Evolutionary conservation across 2,797 vertebrate genomes (phyloP).

Genomic region (Mycteria americana): DNA sequence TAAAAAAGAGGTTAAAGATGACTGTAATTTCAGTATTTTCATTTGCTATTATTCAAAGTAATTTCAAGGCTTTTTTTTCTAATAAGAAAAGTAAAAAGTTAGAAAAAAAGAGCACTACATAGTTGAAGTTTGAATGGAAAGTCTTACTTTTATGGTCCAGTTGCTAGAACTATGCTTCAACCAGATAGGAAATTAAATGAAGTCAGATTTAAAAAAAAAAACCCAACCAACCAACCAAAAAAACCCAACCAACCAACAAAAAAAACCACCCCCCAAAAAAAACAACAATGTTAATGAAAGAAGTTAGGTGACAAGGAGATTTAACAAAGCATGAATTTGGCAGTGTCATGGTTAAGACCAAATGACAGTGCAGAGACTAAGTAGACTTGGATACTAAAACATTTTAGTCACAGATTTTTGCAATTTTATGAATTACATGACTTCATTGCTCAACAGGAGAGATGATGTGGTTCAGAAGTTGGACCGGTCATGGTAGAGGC

Average conservation of each 20-base stretch:
- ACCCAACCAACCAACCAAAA: no score
- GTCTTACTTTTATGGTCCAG: background rate
- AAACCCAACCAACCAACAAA: background rate
- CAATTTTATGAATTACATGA: background rate
- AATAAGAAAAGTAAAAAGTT: background rate
- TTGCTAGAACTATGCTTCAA: background rate
- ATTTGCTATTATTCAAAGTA: background rate
- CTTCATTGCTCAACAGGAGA: background rate
- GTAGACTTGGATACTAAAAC: background rate
- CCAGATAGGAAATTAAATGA: background rate
- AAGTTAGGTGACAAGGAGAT: background rate
- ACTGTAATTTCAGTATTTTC: background rate
- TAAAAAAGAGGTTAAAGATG: background rate
- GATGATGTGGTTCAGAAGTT: rapidly evolving
- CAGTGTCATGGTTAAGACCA: background rate
- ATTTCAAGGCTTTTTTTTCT: background rate
- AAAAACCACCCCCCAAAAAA: background rate
- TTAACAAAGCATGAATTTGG: background rate
- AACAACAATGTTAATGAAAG: background rate
- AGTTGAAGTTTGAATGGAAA: background rate
- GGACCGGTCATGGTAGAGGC: rapidly evolving
- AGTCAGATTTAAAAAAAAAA: background rate
- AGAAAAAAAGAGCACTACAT: background rate
- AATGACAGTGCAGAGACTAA: background rate
- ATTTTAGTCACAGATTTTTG: background rate